These are phyloP conservation scores for Eulemur macaco DNA, from an alignment of 2,113 vertebrate genomes.

Conservation along the genomic window DNA sequence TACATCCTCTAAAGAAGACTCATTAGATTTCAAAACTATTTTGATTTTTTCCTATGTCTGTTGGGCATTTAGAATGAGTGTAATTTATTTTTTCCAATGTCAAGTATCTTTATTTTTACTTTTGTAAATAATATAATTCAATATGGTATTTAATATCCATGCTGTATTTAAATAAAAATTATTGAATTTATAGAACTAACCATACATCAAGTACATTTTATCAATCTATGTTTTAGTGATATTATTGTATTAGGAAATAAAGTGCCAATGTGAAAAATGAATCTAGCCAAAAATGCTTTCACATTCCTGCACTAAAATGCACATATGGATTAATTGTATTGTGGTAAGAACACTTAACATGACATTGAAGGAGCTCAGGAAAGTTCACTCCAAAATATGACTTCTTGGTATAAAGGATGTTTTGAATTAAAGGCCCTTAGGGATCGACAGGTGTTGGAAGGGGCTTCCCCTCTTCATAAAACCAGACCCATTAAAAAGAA, in stretches of 20 bases:
- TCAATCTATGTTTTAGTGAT: not conserved
- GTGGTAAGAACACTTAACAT: not conserved
- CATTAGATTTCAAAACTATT: not conserved
- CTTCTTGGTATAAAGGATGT: no score
- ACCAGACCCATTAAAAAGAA: no score
- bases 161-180: not conserved
- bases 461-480: no score
- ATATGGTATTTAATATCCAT: not conserved
- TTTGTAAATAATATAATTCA: not conserved
- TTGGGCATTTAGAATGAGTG: not conserved
- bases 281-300: not conserved
- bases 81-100: not conserved
- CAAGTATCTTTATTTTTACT: not conserved
- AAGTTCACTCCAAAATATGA: no score
- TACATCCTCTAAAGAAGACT: not conserved
- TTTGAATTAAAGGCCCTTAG: no score
- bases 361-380: no score
- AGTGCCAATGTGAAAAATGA: not conserved
- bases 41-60: not conserved
- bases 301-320: not conserved
- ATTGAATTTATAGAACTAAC: not conserved
- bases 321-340: not conserved
- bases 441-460: no score
- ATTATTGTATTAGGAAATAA: not conserved
- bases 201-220: not conserved